These are phyloP conservation scores for Pandemis cinnamomeana DNA, from an alignment of 2,888 invertebrate genomes.

Conservation along the genomic window DNA sequence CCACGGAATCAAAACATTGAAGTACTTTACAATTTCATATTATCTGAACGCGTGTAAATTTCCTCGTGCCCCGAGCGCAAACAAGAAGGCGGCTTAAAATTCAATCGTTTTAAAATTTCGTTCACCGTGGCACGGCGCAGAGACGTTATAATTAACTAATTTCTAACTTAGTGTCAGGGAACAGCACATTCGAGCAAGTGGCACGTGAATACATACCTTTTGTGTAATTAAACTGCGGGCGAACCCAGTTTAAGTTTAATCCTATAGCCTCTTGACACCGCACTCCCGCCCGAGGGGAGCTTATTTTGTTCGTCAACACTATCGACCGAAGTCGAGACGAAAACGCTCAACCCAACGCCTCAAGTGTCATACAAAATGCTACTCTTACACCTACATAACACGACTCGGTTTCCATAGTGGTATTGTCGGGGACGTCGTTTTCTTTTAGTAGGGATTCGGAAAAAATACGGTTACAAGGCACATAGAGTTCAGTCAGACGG, in stretches of 20 bases:
- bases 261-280: conserved; percentile 84
- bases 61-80: background rate
- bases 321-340: conserved; percentile 78
- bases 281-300: conserved; percentile 76
- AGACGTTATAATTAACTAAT: conserved; percentile 75
- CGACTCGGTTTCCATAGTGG: conserved; percentile 65
- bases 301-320: conserved; percentile 84
- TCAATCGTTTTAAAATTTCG: conserved; percentile 70
- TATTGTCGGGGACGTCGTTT: conserved; percentile 52
- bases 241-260: conserved; percentile 84
- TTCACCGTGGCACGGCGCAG: conserved; percentile 67
- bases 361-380: conserved; percentile 69
- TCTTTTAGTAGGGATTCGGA: conserved; percentile 61
- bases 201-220: conserved; percentile 75
- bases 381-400: conserved; percentile 63
- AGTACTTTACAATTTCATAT: background rate
- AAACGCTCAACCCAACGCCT: conserved; percentile 66
- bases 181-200: conserved; percentile 69
- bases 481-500: conserved; percentile 71
- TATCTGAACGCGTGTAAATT: background rate
- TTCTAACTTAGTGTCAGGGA: conserved; percentile 71
- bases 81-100: conserved; percentile 24
- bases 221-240: conserved; percentile 83
- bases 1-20: background rate
- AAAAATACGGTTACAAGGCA: conserved; percentile 67